Evolutionary conservation across 2,888 invertebrate genomes (phyloP).

Genomic region (Peribatodes rhomboidaria): DNA sequence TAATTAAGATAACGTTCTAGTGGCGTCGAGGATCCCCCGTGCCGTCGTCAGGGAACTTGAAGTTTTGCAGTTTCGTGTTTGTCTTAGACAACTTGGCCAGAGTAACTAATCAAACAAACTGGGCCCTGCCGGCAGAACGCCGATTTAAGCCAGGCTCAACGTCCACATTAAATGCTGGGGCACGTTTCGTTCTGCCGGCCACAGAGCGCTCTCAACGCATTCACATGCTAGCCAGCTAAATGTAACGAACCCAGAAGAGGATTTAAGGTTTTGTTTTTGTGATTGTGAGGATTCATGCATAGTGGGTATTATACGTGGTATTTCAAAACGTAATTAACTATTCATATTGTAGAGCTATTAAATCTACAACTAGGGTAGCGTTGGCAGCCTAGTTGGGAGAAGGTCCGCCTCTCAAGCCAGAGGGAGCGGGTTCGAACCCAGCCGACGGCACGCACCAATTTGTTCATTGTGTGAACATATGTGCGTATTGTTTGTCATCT

Average conservation of each 20-base stretch:
- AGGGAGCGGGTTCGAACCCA: too few relatives aligned
- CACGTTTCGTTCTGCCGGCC: constrained; percentile 60
- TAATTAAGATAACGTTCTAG: constrained; percentile 76
- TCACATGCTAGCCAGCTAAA: constrained; percentile 49
- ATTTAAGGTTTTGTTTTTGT: constrained; percentile 46
- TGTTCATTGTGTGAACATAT: too few relatives aligned
- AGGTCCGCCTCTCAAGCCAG: too few relatives aligned
- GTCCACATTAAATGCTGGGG: constrained; percentile 73
- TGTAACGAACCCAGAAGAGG: constrained; percentile 48
- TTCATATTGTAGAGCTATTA: too few relatives aligned
- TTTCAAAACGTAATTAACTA: too few relatives aligned
- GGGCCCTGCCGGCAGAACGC: constrained; percentile 48
- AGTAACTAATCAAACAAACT: constrained; percentile 77
- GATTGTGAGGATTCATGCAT: constrained; percentile 33
- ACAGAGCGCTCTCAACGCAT: constrained; percentile 47
- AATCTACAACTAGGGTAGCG: too few relatives aligned
- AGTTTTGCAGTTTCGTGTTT: constrained; percentile 79
- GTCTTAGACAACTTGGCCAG: constrained; percentile 78
- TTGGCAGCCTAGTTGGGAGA: too few relatives aligned
- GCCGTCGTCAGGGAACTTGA: constrained; percentile 57
- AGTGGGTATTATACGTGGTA: too few relatives aligned
- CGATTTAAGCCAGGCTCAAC: constrained; percentile 62
- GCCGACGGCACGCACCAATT: too few relatives aligned
- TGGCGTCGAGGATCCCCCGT: constrained; percentile 60
- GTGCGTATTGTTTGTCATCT: too few relatives aligned